Evolutionary conservation across 2,797 vertebrate species (phyloP).

Genomic region (Philypnodon macrostomus): DNA sequence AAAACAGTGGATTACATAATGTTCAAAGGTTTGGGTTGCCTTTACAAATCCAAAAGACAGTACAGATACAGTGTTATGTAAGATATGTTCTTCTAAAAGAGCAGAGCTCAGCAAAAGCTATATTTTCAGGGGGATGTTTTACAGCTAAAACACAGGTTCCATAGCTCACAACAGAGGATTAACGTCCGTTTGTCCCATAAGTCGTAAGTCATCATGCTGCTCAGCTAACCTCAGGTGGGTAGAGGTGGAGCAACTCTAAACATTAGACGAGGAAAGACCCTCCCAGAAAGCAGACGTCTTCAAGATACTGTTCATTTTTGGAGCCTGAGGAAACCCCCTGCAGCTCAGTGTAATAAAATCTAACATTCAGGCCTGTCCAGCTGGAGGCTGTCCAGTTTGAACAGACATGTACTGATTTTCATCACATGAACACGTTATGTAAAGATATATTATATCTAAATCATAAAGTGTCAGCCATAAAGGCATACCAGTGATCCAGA

Average conservation of each 20-base stretch:
- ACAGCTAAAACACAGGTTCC: constrained; percentile 27
- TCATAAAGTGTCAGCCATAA: constrained; percentile 17
- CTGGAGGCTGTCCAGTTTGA: constrained; percentile 23
- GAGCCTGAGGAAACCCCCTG: constrained; percentile 7
- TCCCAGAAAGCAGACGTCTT: constrained; percentile 24
- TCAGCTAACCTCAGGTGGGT: constrained; percentile 22
- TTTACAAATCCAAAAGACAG: constrained; percentile 5
- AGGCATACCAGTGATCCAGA: constrained; percentile 13
- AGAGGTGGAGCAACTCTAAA: constrained; percentile 17
- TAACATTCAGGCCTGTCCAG: constrained; percentile 15
- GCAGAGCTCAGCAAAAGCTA: constrained; percentile 31
- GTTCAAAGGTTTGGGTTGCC: constrained; percentile 7
- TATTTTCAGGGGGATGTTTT: constrained; percentile 26
- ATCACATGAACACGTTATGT: constrained; percentile 14
- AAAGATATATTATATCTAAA: constrained; percentile 19
- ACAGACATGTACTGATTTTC: constrained; percentile 1
- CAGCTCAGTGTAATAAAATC: constrained; percentile 16
- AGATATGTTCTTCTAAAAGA: constrained; percentile 27
- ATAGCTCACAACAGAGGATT: constrained; percentile 23
- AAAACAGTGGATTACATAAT: too few relatives aligned
- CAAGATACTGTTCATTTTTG: constrained; percentile 32
- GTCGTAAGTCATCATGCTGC: constrained; percentile 29
- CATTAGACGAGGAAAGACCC: constrained; percentile 14
- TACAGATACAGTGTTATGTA: constrained; percentile 10
- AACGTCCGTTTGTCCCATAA: constrained; percentile 11